Evolutionary conservation across 1,140 invertebrate species (phyloP).

Genomic region (Branchinecta lynchi): DNA sequence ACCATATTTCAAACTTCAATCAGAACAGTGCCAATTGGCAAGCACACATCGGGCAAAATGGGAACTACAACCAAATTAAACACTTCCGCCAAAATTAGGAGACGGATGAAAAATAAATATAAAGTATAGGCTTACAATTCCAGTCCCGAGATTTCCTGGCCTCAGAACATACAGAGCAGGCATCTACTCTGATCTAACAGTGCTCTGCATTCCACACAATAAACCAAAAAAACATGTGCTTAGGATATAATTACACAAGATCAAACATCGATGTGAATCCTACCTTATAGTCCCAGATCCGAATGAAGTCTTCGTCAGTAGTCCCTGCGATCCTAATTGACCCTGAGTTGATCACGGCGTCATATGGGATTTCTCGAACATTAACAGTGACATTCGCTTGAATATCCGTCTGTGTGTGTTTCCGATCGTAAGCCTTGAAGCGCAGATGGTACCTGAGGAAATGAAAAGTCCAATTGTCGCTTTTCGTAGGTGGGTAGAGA

Average conservation of each 20-base stretch:
- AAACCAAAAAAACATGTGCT: no score
- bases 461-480: no score
- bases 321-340: conserved; percentile 85
- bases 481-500: no score
- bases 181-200: not conserved
- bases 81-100: no score
- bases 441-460: conserved; percentile 47
- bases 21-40: no score
- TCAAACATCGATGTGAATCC: conserved; percentile 19
- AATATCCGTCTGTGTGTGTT: conserved; percentile 79
- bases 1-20: no score
- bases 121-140: no score
- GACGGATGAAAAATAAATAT: no score
- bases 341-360: conserved; percentile 86
- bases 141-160: no score
- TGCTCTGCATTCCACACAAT: conserved; percentile 16
- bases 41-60: no score
- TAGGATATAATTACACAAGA: no score
- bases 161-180: conserved; percentile 14
- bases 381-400: conserved; percentile 82
- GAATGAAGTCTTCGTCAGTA: conserved; percentile 87
- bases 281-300: conserved; percentile 76
- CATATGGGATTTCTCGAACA: conserved; percentile 82
- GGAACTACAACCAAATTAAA: no score
- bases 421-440: conserved; percentile 84